These are phyloP conservation scores for Hirtodrosophila confusa DNA, from an alignment of 2,888 invertebrate species.

Conservation along the genomic window DNA sequence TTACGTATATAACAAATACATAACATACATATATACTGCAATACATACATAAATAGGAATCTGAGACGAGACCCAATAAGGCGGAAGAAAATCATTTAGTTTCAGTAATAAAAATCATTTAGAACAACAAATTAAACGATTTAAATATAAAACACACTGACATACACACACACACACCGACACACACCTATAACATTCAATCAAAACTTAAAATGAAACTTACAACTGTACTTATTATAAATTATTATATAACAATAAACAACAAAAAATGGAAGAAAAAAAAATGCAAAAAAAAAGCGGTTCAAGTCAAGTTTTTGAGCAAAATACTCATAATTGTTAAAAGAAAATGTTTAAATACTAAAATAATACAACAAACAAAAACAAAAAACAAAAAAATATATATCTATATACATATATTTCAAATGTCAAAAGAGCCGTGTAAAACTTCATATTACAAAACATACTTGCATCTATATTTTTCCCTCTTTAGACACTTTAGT, in stretches of 20 bases:
- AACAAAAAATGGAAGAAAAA: no score
- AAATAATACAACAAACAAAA: constrained; percentile 55
- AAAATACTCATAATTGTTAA: constrained; percentile 80
- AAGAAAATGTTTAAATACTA: constrained; percentile 63
- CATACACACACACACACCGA: constrained; percentile 5
- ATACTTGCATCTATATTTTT: constrained; percentile 66
- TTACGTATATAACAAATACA: constrained; percentile 19
- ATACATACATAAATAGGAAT: constrained; percentile 8
- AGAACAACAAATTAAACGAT: constrained; percentile 26
- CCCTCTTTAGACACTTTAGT: constrained; percentile 81
- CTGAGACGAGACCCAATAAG: constrained; percentile 28
- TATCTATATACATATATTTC: constrained; percentile 41
- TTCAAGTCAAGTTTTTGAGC: constrained; percentile 73
- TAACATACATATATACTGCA: constrained; percentile 14
- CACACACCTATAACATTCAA: constrained; percentile 48
- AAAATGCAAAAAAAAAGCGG: constrained; percentile 56
- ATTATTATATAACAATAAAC: constrained; percentile 50
- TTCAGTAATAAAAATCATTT: constrained; percentile 15
- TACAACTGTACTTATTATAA: constrained; percentile 59
- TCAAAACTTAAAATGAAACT: constrained; percentile 66
- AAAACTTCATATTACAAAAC: constrained; percentile 64
- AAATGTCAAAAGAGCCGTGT: constrained; percentile 50
- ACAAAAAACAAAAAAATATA: constrained; percentile 35
- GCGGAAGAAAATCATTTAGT: constrained; percentile 56
- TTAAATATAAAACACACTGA: constrained; percentile 18